Evolutionary conservation across 2,888 invertebrate genomes (phyloP), one percentile per base, ranked within the genome.

Genomic region (Lomographa bimaculata): DNA sequence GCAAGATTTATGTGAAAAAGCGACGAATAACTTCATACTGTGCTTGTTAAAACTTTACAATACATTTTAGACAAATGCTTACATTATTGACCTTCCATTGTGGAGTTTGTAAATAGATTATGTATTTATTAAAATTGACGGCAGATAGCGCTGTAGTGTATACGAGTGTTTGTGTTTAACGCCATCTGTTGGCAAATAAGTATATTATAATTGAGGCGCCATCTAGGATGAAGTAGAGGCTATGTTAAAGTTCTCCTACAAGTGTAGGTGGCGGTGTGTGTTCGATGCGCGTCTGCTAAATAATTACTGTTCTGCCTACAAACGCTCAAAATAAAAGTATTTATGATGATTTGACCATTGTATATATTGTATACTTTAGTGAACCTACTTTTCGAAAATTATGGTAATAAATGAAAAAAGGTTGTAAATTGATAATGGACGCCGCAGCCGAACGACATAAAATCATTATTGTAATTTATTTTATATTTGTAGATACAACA

Each of bases 401-500:
- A n/a, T n/a, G n/a, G 32, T 46, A 27, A 14, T 42, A 34, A 40
- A 41, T 41, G 4, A n/a, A n/a, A 36, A 33, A 51, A 26, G 29
- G 39, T 46, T 50, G 49, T 59, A 57, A 53, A 51, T 54, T 53
- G 41, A 54, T 45, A 51, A 48, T 62, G 67, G 71, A 70, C 71
- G 72, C 74, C 71, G 76, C 78, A 68, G 71, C 75, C 71, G 77
- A 66, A 65, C 46, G 49, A 48, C 57, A 66, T 57, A 67, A 61
- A 74, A 76, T 65, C 71, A 78, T 76, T 74, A 76, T 46, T 86
- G 83, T 89, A 89, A 87, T 87, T 86, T 87, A 87, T 86, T 87
- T 87, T 86, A 89, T 86, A 85, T 83, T 75, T 89, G 87, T 89
- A 89, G 89, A 87, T 89, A 84, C 46, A 51, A 79, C 74, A 74